phyloP scores from a whole-genome alignment of 2,888 invertebrate genomes.

The Pristionchus fissidentatus region DNA sequence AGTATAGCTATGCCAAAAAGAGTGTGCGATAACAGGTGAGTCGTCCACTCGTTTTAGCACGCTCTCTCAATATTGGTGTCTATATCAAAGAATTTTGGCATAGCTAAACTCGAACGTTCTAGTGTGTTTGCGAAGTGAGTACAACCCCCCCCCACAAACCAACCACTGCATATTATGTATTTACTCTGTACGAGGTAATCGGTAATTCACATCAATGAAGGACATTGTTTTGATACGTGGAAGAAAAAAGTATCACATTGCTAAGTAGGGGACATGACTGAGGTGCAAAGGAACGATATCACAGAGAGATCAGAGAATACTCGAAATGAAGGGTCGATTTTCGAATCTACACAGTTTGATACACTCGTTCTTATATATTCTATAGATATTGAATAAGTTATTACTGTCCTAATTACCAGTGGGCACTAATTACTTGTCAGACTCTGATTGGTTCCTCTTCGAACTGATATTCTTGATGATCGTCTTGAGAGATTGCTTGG shows the following conservation, averaged over 20 bases:
- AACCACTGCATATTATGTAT: constrained; percentile 26
- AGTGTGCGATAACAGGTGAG: no score
- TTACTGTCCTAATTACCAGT: constrained; percentile 57
- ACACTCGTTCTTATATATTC: background rate
- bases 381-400: background rate
- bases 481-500: constrained; percentile 65
- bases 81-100: no score
- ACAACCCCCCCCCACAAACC: no score
- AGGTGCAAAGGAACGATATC: background rate
- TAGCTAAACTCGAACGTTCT: no score
- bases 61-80: no score
- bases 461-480: constrained; percentile 64
- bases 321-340: background rate
- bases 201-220: constrained; percentile 25
- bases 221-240: no score
- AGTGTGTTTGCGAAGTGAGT: no score
- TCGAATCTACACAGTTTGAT: background rate
- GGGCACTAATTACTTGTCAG: constrained; percentile 18
- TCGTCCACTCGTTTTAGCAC: no score
- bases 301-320: constrained; percentile 27
- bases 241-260: no score
- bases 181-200: constrained; percentile 34
- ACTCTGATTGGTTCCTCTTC: constrained; percentile 5
- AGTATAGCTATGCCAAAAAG: no score
- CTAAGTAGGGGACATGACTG: background rate